These are phyloP conservation scores for Datnioides undecimradiatus DNA, from an alignment of 2,113 vertebrate genomes.

Conservation along the genomic window DNA sequence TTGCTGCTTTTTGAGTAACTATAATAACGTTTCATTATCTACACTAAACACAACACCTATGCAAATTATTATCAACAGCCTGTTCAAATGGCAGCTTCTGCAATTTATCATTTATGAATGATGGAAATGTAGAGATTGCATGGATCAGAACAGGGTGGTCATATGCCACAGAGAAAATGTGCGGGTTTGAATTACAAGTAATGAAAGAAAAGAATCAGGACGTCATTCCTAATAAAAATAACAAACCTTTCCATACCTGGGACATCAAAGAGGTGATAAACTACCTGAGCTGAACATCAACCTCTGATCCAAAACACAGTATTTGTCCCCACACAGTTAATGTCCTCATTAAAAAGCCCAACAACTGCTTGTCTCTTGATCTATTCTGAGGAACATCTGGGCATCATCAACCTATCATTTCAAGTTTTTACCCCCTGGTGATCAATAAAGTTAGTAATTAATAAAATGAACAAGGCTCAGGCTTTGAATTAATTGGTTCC, in stretches of 20 bases:
- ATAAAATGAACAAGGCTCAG: neutral
- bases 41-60: conserved; percentile 33
- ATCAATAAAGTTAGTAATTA: conserved; percentile 16
- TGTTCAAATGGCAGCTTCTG: conserved; percentile 18
- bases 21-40: conserved; percentile 59
- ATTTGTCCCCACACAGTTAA: conserved; percentile 8
- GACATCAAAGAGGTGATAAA: conserved; percentile 16
- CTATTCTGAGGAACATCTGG: conserved; percentile 34
- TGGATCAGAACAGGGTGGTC: conserved; percentile 26
- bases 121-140: neutral
- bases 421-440: neutral
- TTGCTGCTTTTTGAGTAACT: conserved; percentile 67
- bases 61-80: conserved; percentile 22
- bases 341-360: conserved; percentile 19
- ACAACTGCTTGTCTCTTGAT: conserved; percentile 16
- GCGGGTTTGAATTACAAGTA: conserved; percentile 18
- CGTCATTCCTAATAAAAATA: neutral
- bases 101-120: conserved; percentile 18
- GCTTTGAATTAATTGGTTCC: neutral
- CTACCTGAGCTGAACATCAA: neutral
- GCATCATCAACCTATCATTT: neutral
- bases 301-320: neutral
- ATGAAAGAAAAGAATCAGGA: conserved; percentile 8
- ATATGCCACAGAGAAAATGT: conserved; percentile 1
- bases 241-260: neutral